A percentile compares a stretch with the other conserved stretches of the same genome.
Evolutionary conservation across 2,888 invertebrate species (phyloP).

Genomic region (Polia nebulosa): DNA sequence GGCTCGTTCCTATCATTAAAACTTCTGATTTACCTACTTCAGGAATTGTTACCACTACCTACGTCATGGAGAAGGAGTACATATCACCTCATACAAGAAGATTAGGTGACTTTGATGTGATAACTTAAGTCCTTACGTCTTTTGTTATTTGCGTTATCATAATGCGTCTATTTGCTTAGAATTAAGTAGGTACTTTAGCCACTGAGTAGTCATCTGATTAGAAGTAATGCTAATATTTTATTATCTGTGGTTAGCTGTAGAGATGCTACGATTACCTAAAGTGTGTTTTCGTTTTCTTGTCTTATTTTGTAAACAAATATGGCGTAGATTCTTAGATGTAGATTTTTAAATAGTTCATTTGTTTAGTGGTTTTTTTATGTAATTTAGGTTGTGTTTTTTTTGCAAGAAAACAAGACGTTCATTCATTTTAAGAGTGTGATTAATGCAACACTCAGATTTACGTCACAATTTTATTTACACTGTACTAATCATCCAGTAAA

Average conservation of each 20-base stretch:
- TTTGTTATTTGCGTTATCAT: constrained; percentile 44
- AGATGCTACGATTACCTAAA: constrained; percentile 3
- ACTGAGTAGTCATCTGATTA: constrained; percentile 41
- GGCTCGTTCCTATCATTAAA: neutral
- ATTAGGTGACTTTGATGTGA: constrained; percentile 42
- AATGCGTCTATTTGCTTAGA: constrained; percentile 36
- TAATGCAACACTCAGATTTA: too few species aligned
- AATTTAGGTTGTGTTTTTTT: neutral
- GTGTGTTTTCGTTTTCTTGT: constrained; percentile 6
- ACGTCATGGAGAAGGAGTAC: constrained; percentile 26
- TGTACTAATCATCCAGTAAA: too few species aligned
- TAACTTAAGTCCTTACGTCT: constrained; percentile 27
- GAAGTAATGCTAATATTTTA: constrained; percentile 22
- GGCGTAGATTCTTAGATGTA: neutral
- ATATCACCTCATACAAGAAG: constrained; percentile 22
- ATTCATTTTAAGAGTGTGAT: too few species aligned
- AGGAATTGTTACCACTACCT: constrained; percentile 6
- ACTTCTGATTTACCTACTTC: neutral
- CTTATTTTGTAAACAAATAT: constrained; percentile 18
- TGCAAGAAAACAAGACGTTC: too few species aligned
- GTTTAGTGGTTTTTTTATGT: neutral
- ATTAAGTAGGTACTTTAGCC: constrained; percentile 39
- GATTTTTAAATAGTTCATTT: neutral
- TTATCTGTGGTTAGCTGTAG: constrained; percentile 21
- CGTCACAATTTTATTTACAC: too few species aligned